Conservation (phyloP, 2,113 vertebrate species). For the Toxotes chatareus region DNA sequence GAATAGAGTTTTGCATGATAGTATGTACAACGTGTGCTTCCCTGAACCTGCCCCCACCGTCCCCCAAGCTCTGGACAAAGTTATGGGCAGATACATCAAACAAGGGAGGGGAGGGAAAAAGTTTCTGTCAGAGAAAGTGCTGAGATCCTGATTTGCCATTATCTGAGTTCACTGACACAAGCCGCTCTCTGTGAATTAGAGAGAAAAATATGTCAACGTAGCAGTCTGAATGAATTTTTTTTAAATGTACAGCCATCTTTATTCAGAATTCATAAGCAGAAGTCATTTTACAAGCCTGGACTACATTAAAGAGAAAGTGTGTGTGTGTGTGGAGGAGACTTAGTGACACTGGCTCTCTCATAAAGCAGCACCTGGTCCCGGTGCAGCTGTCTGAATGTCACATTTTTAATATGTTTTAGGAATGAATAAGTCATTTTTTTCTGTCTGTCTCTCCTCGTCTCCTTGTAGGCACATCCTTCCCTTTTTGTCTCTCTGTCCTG, state of each 20-base stretch:
- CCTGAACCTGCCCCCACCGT: not conserved
- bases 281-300: constrained; percentile 51
- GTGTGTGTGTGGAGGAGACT: constrained; percentile 12
- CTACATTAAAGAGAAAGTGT: constrained; percentile 39
- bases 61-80: constrained; percentile 3
- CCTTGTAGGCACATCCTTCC: not conserved
- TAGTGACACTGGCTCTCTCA: constrained; percentile 27
- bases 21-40: not conserved
- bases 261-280: constrained; percentile 66
- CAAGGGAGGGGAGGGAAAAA: constrained; percentile 2
- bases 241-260: constrained; percentile 44
- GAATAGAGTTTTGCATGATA: not conserved
- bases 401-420: constrained; percentile 50
- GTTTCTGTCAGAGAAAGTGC: constrained; percentile 57
- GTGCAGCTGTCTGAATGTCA: constrained; percentile 45
- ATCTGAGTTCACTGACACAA: constrained; percentile 52
- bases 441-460: constrained; percentile 1
- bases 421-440: constrained; percentile 9
- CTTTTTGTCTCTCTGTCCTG: constrained; percentile 33
- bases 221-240: constrained; percentile 55
- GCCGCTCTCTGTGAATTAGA: constrained; percentile 48
- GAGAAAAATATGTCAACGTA: constrained; percentile 50
- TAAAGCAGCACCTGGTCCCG: constrained; percentile 29
- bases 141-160: constrained; percentile 54
- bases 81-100: constrained; percentile 34